These are phyloP conservation scores for Rhabdophis nuchalis DNA, from an alignment of 2,797 vertebrate genomes.

Conservation along the genomic window DNA sequence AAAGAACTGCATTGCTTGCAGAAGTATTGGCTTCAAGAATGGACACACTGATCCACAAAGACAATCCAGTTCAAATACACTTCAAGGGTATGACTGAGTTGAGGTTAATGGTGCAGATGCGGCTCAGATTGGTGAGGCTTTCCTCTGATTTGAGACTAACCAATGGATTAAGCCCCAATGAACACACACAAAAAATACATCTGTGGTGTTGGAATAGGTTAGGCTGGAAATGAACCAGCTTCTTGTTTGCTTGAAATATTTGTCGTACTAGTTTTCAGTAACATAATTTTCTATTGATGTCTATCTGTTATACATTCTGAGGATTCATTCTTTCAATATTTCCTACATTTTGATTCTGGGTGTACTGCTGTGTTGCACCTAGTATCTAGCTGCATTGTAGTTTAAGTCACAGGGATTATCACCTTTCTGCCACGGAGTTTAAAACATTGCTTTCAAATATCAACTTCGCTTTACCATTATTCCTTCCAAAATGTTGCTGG, in stretches of 20 bases:
- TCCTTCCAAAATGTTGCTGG: neutral
- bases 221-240: neutral
- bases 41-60: neutral
- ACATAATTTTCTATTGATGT: neutral
- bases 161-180: neutral
- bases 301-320: neutral
- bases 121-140: too few relatives aligned
- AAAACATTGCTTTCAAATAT: neutral
- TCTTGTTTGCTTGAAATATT: neutral
- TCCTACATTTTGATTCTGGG: neutral
- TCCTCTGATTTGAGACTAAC: neutral
- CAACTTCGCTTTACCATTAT: neutral
- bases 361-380: neutral
- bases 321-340: neutral
- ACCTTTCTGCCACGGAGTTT: neutral
- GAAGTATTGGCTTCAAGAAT: neutral
- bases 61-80: neutral
- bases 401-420: neutral
- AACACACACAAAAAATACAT: neutral
- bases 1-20: neutral
- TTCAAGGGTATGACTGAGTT: too few relatives aligned
- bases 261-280: neutral
- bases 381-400: neutral
- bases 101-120: too few relatives aligned
- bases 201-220: neutral